phyloP scores from a whole-genome alignment of 1,140 invertebrate species.

The Drosophila insularis region DNA sequence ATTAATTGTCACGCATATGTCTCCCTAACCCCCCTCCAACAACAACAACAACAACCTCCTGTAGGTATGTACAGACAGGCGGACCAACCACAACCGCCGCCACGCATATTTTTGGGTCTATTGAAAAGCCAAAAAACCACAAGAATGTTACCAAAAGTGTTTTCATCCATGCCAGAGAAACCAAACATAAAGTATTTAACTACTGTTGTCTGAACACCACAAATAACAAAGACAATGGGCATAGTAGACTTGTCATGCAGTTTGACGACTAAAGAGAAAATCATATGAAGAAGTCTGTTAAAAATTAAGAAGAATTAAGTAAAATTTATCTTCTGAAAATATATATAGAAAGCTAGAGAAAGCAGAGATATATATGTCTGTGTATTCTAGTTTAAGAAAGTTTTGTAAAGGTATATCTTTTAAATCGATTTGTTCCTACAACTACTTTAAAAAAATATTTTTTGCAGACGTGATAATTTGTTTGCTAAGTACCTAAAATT shows the following conservation, averaged over 20 bases:
- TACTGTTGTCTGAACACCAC: slow-evolving; percentile 40
- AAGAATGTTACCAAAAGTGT: slow-evolving; percentile 80
- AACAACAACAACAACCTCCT: slow-evolving; percentile 44
- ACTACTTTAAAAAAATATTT: too few species aligned
- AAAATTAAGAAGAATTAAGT: too few species aligned
- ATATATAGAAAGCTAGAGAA: too few species aligned
- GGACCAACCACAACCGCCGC: slow-evolving; percentile 22
- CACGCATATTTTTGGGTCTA: slow-evolving; percentile 72
- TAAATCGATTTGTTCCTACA: too few species aligned
- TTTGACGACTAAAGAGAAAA: not conserved
- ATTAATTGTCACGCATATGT: slow-evolving; percentile 81
- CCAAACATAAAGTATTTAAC: slow-evolving; percentile 35
- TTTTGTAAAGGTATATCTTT: too few species aligned
- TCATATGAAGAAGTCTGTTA: too few species aligned
- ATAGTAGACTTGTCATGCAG: not conserved
- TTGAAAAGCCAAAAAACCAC: slow-evolving; percentile 73
- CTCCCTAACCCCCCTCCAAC: slow-evolving; percentile 46
- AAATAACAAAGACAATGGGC: not conserved
- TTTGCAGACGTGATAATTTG: too few species aligned
- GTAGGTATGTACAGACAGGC: not conserved
- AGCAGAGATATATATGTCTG: too few species aligned
- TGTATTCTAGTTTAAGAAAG: too few species aligned
- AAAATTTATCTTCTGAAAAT: too few species aligned
- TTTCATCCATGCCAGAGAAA: slow-evolving; percentile 47
- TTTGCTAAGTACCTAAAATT: too few species aligned